Evolutionary conservation across 2,888 invertebrate species (phyloP), one percentile per base, ranked within the genome.

Genomic region (Lasioglossum pauxillum): DNA sequence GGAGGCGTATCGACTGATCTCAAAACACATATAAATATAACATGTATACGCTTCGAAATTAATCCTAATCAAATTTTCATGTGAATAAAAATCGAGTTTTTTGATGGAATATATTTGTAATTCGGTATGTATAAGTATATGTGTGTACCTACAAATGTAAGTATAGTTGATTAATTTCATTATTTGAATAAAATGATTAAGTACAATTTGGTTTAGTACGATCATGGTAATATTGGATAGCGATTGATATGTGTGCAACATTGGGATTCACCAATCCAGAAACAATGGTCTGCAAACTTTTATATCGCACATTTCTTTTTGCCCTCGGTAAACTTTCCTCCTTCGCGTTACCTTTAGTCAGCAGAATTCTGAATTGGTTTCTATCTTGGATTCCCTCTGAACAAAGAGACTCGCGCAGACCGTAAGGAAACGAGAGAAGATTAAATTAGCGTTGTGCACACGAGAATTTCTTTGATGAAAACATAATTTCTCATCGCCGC

Each of bases 281-380:
- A 78, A 85, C 86, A 80, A 72, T 19, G 76, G 53, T 85, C 71
- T 44, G 69, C 76, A 74, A 86, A 85, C 76, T 77, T 85, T 86
- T 82, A 82, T 85, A 79, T 75, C 80, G 60, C 73, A 64, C 76
- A 31, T 80, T 74, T 60, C 87, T 80, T 80, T 78, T 78, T 80
- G 60, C 78, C 75, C 73, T 44, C 49, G 8, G 60, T 75, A 82
- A 87, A 87, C 75, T 85, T 85, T 87, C 41, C 80, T 80, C 83
- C 72, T 60, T 81, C 82, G 69, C 53, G 77, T 80, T 86, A 81
- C 78, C 80, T 86, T 86, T 78, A 86, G 87, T 87, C 87, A 88
- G 85, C 84, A 88, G 82, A 88, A 88, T 88, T 81, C 79, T 78
- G 78, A 78, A 88, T 88, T 88, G 88, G 83, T 81, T 87, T 81